Evolutionary conservation across 2,113 vertebrate genomes (phyloP).

Genomic region (Pyxicephalus adspersus): DNA sequence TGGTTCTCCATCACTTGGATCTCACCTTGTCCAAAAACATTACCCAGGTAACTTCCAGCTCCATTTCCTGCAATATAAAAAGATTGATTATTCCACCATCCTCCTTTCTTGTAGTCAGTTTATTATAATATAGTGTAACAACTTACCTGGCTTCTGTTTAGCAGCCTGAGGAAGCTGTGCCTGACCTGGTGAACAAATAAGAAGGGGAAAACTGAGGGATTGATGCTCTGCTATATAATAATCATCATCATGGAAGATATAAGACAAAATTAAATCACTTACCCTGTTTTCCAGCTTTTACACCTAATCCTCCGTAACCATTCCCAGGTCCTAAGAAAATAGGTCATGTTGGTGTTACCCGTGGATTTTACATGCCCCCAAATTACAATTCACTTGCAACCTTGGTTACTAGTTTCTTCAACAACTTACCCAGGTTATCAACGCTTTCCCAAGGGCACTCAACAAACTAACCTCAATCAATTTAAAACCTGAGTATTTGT

Average conservation of each 20-base stretch:
- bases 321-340: neutral
- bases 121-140: no score
- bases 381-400: no score
- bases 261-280: neutral
- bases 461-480: neutral
- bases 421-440: no score
- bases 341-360: neutral
- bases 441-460: no score
- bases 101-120: neutral
- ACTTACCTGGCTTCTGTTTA: slow-evolving; percentile 13
- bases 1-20: no score
- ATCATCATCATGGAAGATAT: no score
- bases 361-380: neutral
- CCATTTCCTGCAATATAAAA: slow-evolving; percentile 1
- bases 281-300: slow-evolving; percentile 28
- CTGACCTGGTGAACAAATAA: neutral
- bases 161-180: neutral
- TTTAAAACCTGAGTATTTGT: no score
- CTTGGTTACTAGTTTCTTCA: no score
- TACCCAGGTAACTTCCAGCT: neutral
- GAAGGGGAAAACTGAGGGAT: neutral
- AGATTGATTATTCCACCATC: no score
- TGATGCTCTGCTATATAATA: no score
- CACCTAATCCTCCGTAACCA: slow-evolving; percentile 15
- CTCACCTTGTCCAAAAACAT: neutral